Conservation (phyloP, 2,797 vertebrate species). For the Eremophila alpestris region DNA sequence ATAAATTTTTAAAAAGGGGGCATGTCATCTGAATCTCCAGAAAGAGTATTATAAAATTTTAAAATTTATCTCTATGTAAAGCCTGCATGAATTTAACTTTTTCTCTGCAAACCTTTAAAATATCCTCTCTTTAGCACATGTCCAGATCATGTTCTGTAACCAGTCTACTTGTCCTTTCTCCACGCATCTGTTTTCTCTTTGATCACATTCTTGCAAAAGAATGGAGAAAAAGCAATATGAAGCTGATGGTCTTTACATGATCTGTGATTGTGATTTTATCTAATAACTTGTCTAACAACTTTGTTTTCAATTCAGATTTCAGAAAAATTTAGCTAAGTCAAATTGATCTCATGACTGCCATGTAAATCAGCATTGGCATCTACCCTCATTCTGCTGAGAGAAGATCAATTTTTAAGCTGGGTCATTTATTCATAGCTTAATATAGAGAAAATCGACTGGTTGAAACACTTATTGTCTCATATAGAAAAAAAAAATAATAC, state of each 20-base stretch:
- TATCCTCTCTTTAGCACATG: not conserved
- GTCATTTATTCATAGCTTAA: not conserved
- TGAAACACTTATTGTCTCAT: not conserved
- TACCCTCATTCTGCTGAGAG: not conserved
- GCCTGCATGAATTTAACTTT: not conserved
- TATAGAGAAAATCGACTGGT: not conserved
- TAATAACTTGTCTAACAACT: not conserved
- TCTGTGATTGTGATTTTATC: not conserved
- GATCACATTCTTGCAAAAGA: not conserved
- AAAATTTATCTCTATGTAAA: not conserved
- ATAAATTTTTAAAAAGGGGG: not conserved
- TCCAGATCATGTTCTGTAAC: not conserved
- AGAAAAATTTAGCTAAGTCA: not conserved
- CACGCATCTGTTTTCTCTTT: not conserved
- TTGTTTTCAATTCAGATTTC: not conserved
- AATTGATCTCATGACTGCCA: not conserved
- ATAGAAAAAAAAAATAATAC: not conserved
- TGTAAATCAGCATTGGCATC: not conserved
- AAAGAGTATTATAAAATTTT: not conserved
- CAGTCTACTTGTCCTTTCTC: not conserved
- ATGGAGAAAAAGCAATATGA: not conserved
- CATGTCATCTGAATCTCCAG: not conserved
- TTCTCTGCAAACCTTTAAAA: not conserved
- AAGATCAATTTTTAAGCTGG: not conserved
- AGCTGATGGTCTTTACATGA: not conserved